A percentile compares a stretch with the other conserved stretches of the same genome.
Evolutionary conservation across 2,113 vertebrate genomes (phyloP).

Genomic region (Sardina pilchardus): DNA sequence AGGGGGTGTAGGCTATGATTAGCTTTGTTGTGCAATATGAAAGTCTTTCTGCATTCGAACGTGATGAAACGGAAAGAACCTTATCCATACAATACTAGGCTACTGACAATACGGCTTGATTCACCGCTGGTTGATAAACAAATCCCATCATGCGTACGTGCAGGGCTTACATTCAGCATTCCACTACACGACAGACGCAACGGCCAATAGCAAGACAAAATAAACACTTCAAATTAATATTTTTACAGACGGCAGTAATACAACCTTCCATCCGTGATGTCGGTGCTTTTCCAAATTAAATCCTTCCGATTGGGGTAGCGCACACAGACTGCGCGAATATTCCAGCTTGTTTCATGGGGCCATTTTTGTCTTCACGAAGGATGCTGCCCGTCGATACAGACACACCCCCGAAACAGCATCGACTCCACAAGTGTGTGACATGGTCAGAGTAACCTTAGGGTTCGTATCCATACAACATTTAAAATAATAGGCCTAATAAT

Average conservation of each 20-base stretch:
- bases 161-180: conserved; percentile 3
- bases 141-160: not conserved
- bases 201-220: conserved; percentile 1
- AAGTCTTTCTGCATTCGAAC: not conserved
- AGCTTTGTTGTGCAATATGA: not conserved
- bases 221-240: not conserved
- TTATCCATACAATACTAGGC: not conserved
- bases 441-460: not conserved
- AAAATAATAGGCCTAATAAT: too few relatives aligned
- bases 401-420: conserved; percentile 2
- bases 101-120: not conserved
- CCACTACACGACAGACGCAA: not conserved
- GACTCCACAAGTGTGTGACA: conserved; percentile 7
- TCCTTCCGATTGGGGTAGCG: not conserved
- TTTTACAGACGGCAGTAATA: not conserved
- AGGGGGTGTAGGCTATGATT: not conserved
- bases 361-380: conserved; percentile 34
- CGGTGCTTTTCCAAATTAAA: not conserved
- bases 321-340: conserved; percentile 18
- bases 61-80: not conserved
- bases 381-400: not conserved
- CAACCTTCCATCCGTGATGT: conserved; percentile 50
- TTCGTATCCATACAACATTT: not conserved
- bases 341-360: conserved; percentile 38
- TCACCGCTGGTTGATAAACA: not conserved